A percentile compares a stretch with the other conserved stretches of the same genome.
Evolutionary conservation across 2,113 vertebrate genomes (phyloP).

Genomic region (Gavialis gangeticus): DNA sequence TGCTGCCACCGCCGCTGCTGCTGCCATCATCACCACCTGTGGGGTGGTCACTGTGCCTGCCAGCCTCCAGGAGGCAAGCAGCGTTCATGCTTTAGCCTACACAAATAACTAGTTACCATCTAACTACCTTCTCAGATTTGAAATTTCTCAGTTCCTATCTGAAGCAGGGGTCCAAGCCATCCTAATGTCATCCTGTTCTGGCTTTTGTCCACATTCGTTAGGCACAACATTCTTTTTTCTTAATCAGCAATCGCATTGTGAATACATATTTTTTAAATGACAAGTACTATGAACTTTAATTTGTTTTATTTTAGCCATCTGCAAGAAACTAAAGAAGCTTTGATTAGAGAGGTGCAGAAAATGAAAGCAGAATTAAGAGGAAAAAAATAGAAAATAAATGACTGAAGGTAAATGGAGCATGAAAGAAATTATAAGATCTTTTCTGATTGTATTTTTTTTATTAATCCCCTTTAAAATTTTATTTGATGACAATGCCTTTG

Average conservation of each 20-base stretch:
- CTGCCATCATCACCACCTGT: no score
- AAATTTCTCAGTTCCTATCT: background rate
- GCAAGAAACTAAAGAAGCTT: conserved; percentile 70
- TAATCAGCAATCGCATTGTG: background rate
- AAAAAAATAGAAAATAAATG: conserved; percentile 57
- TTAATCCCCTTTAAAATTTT: background rate
- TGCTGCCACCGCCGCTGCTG: no score
- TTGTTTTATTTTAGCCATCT: conserved; percentile 62
- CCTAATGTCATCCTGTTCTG: background rate
- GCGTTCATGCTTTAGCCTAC: background rate
- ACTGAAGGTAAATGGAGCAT: conserved; percentile 64
- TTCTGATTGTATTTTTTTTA: background rate
- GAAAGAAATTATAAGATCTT: background rate
- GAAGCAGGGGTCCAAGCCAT: background rate
- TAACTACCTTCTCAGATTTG: background rate
- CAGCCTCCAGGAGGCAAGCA: no score
- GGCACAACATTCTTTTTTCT: background rate
- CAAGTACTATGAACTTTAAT: background rate
- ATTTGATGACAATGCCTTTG: background rate
- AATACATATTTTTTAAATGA: background rate
- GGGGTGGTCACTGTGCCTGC: no score
- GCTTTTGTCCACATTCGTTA: background rate
- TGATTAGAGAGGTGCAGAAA: conserved; percentile 73
- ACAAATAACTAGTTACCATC: background rate
- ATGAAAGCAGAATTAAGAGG: conserved; percentile 60